Conservation (phyloP, 2,797 vertebrate genomes). For the Epinephelus coioides region DNA sequence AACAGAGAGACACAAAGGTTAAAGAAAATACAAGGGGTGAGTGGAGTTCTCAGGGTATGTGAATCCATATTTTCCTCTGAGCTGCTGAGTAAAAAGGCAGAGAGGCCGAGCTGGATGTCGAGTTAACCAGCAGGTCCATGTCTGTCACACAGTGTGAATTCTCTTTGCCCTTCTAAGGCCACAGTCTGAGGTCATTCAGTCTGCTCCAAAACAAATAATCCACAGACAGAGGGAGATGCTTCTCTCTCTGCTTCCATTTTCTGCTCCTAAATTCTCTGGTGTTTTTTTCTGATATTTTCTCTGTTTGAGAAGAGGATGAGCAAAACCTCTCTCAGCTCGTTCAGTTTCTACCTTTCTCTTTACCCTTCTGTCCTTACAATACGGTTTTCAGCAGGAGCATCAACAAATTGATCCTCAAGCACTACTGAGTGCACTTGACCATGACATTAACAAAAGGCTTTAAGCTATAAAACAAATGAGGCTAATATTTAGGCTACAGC, state of each 20-base stretch:
- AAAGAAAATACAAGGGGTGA: slow-evolving; percentile 30
- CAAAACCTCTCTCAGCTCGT: background rate
- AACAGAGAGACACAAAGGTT: slow-evolving; percentile 8
- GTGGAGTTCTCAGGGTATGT: slow-evolving; percentile 15
- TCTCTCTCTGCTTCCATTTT: background rate
- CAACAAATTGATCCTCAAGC: too few relatives aligned
- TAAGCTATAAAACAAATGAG: too few relatives aligned
- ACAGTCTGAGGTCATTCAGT: slow-evolving; percentile 21
- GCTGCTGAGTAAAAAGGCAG: slow-evolving; percentile 21
- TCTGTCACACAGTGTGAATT: slow-evolving; percentile 33
- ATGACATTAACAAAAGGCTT: too few relatives aligned
- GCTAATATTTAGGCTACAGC: too few relatives aligned
- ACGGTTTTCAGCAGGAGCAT: too few relatives aligned
- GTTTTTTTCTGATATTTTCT: background rate
- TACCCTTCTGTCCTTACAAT: too few relatives aligned
- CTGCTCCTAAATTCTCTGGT: background rate
- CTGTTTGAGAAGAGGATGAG: background rate
- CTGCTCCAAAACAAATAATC: background rate
- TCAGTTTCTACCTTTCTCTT: too few relatives aligned
- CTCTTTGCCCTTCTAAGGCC: slow-evolving; percentile 46
- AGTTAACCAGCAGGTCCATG: slow-evolving; percentile 29
- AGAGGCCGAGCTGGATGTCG: slow-evolving; percentile 8
- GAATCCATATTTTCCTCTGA: slow-evolving; percentile 28
- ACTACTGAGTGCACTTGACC: too few relatives aligned
- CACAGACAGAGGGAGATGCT: background rate